Base-by-base conservation (phyloP, 2,888 invertebrate genomes). In the Anodontia alba region DNA sequence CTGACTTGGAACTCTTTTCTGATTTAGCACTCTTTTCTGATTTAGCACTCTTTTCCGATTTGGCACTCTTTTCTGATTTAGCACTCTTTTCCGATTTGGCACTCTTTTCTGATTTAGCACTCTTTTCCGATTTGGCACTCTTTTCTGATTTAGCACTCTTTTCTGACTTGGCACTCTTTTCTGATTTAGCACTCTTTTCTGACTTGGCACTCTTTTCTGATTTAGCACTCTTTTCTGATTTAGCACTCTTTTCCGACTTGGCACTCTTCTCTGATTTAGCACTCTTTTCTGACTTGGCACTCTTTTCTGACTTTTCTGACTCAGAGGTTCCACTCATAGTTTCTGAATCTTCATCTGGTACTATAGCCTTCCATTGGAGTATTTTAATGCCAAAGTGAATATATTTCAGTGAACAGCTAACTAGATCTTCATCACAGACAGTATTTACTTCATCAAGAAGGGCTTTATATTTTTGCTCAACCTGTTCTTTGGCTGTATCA, bases 321-420 rank as follows among this genome's bases (percentile, higher is more conserved):
- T 46, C 46, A 26, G 57, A 17, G 1, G 23, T 46, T 23, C 31
- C 7, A n/a, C 8, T 23, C 15, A 29, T n/a, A 17, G 67, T 67
- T 20, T 36, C 67, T 38, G 67, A 12, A 10, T 36, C 49, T 26
- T 54, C 31, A 26, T 46, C 69, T 33, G 54, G 69, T 1, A 75
- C 17, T 42, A 66, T 73, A 15, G 69, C 33, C 38, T 82, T 83
- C 83, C 83, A 83, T 54, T 68, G 43, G 42, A 84, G 33, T 15
- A 84, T 84, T 36, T 76, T 70, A 1, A 57, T 42, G n/a, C 57
- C n/a, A 29, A 76, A 81, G 12, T 73, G 73, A 15, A 76, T 42
- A 51, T 81, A 84, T 3, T 67, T 67, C 3, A 62, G 70, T 29
- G 81, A 73, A 71, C 81, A 84, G 17, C 20, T 31, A 1, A 3